Evolutionary conservation across 2,888 invertebrate species (phyloP), one percentile per base, ranked within the genome.

Genomic region (Hemistola chrysoprasaria): DNA sequence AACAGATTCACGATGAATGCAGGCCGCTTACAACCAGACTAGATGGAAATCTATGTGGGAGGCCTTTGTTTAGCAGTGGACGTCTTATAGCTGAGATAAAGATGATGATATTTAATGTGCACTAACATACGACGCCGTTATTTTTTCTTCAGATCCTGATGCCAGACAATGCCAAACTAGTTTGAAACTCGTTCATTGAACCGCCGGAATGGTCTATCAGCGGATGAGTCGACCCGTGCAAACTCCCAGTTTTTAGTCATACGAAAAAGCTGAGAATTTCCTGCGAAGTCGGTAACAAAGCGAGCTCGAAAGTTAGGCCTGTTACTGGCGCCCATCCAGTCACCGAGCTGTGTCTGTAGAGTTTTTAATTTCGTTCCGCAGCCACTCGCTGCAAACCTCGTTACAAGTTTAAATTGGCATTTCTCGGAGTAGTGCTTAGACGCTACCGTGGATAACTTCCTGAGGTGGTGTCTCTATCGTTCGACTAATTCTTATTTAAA

Each of bases 381-480:
- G 78, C 78, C 83, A 80, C 84, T 83, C 78, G 83, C 78, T 74
- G 80, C 76, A 80, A 84, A 85, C 81, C 85, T 86, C 78, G 85
- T 86, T 86, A 86, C 83, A 86, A 86, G 79, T 87, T 87, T 86
- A 87, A 87, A 87, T 87, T 87, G 87, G 82, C 84, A 78, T 85
- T 85, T 85, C 84, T 81, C 83, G 73, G 76, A 81, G 82, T 82
- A 83, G 84, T 80, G 78, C 82, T 77, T 78, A 78, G 78, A 82
- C 72, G 77, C 68, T 73, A 76, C 68, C 71, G 16, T 16, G 71
- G 78, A 66, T 71, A 78, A 79, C 71, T 78, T 76, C 65, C 65
- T 39, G 41, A 2, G 29, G 27, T 25, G 65, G 77, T 78, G 75
- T 80, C 80, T 78, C 71, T 73, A 68, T 69, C 67, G 73, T 72